Evolutionary conservation across 2,797 vertebrate species (phyloP), one percentile per base, ranked within the genome.

Genomic region (Pangasius larnaudii): DNA sequence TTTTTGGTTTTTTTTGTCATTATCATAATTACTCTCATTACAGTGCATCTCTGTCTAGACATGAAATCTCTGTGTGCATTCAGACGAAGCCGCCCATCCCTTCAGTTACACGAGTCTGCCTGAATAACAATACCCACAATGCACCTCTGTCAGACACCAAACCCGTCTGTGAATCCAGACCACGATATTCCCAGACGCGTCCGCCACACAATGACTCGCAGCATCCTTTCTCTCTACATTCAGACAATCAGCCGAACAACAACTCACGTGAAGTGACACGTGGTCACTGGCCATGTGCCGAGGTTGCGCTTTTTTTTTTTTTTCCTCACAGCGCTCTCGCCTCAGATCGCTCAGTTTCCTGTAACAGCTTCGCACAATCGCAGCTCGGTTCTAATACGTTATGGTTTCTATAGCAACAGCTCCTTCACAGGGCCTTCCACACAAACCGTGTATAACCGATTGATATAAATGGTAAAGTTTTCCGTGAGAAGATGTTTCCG

Each of bases 31-130:
- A 49, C 39, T 71, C 74, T 78, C 72, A 49, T 85, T 85, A 86
- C 83, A 65, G 46, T 33, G 16, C 58, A 39, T 65, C 84, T 36
- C 78, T 67, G 83, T 88, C 83, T 85, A 88, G 79, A 89, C 79
- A 75, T 53, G 27, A 85, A 85, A 75, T 82, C 77, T 22, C 11
- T 10, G 6, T n/a, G n/a, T 75, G 14, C 42, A 42, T 84, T 85
- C 42, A 39, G 39, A 51, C 39, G 33, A 24, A 14, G 27, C 0
- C 7, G n/a, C 80, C 36, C 56, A 75, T 49, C 58, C 59, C 56
- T 65, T 63, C 22, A 75, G 30, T 77, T 63, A 65, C 69, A 75
- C 59, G 7, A 24, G 36, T 39, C 56, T 24, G 1, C 9, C 8
- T 78, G 36, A 65, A 36, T 65, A 84, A 81, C 53, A 81, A 39